These are phyloP conservation scores for Antheraea yamamai DNA, from an alignment of 2,888 invertebrate genomes.

Conservation along the genomic window DNA sequence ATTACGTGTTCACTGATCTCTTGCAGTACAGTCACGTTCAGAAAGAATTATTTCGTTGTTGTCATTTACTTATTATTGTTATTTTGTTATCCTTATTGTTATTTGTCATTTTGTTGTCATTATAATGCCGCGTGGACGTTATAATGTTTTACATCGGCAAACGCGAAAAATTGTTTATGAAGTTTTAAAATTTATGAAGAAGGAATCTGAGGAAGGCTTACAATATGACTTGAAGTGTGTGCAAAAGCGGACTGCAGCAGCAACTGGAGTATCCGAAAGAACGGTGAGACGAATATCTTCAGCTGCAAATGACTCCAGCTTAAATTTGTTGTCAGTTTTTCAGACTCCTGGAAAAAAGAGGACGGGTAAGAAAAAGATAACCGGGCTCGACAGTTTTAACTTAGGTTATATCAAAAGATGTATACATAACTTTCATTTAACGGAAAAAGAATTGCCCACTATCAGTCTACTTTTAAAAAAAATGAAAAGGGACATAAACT, in stretches of 20 bases:
- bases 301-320: slow-evolving; percentile 10
- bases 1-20: neutral
- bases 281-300: slow-evolving; percentile 17
- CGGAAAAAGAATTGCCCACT: slow-evolving; percentile 40
- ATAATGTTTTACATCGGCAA: slow-evolving; percentile 11
- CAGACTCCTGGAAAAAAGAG: slow-evolving; percentile 23
- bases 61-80: neutral
- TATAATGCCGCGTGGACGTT: neutral
- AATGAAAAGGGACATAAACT: slow-evolving; percentile 21
- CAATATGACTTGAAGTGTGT: slow-evolving; percentile 6
- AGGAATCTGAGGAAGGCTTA: slow-evolving; percentile 19
- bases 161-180: slow-evolving; percentile 19
- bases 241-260: slow-evolving; percentile 19
- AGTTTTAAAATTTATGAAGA: slow-evolving; percentile 20
- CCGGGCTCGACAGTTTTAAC: slow-evolving; percentile 35
- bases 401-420: slow-evolving; percentile 41
- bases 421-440: slow-evolving; percentile 42
- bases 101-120: neutral
- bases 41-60: neutral
- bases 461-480: neutral
- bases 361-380: slow-evolving; percentile 11
- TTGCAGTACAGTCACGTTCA: neutral
- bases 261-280: slow-evolving; percentile 8
- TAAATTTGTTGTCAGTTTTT: slow-evolving; percentile 7
- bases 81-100: neutral